Evolutionary conservation across 1,140 invertebrate genomes (phyloP), one percentile per base, ranked within the genome.

Genomic region (Drosophila persimilis): DNA sequence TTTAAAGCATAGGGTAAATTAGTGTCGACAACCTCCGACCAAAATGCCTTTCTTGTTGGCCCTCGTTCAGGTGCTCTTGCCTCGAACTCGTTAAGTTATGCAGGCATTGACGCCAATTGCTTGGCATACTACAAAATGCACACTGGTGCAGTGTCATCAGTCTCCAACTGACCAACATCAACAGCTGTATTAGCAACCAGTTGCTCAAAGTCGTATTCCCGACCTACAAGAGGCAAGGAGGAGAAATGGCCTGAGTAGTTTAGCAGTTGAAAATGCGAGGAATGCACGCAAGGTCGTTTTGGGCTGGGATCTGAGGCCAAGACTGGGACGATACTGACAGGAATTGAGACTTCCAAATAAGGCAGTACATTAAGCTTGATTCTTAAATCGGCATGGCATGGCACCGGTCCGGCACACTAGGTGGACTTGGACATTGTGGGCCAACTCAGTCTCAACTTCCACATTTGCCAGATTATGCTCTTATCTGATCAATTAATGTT

Each of bases 401-500:
- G 13, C 9, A 26, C 24, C 4, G 24, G 24, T 4, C 4, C 24
- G 24, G 3, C 24, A 6, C 24, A 13, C 24, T 15, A 57, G 13
- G 35, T 9, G 13, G 35, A 55, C 52, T 31, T 31, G 2, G 31
- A 9, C 13, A 24, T 17, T 55, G 52, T 55, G n/a, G 60, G 69
- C 69, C 67, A 46, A 61, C 20, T 8, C 17, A 13, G 45, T 1
- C 51, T 22, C 52, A 24, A 57, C 41, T 35, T 50, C 53, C 35
- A 15, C 26, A 46, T 39, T 52, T 53, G 44, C 24, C 9, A 15
- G 43, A n/a, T 58, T 59, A 58, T 66, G 63, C 55, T 70, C 63
- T 73, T 77, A 75, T 75, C 75, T 72, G 76, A 78, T 75, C 76
- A 78, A 78, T 75, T 75, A 75, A 72, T 75, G 76, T 78, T 78